phyloP scores from a whole-genome alignment of 2,888 invertebrate genomes.

The Phengaris alcon region DNA sequence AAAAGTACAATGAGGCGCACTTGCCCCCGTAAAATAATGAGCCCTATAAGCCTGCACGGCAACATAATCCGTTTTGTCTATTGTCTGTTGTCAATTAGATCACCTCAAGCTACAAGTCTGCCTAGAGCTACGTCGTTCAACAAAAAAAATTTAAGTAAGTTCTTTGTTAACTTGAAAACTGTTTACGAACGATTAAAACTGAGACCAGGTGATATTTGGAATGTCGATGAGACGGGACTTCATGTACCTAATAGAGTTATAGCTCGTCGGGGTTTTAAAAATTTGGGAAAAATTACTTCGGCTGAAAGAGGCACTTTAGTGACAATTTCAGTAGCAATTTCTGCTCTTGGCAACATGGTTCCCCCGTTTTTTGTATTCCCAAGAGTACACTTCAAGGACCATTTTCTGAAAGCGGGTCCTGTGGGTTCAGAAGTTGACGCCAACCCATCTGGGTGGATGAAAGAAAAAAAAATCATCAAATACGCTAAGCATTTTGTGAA shows the following conservation, averaged over 20 bases:
- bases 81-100: not conserved
- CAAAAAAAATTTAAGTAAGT: conserved; percentile 32
- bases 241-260: conserved; percentile 29
- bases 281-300: conserved; percentile 31
- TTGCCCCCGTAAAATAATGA: too few relatives aligned
- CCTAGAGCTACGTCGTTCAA: conserved; percentile 33
- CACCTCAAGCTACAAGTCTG: conserved; percentile 30
- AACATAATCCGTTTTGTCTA: too few relatives aligned
- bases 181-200: conserved; percentile 30
- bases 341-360: conserved; percentile 31
- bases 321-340: conserved; percentile 32
- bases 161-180: conserved; percentile 32
- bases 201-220: conserved; percentile 34
- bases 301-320: conserved; percentile 32
- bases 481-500: conserved; percentile 32
- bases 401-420: too few relatives aligned
- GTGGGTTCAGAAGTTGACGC: not conserved
- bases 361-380: too few relatives aligned
- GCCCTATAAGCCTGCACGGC: too few relatives aligned
- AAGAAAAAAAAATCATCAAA: conserved; percentile 34
- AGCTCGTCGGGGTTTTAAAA: conserved; percentile 26
- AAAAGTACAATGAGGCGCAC: too few relatives aligned
- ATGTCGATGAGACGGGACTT: conserved; percentile 36
- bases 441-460: too few relatives aligned
- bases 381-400: too few relatives aligned